phyloP scores from a whole-genome alignment of 2,113 vertebrate genomes.

The Pseudorectes ferrugineus region DNA sequence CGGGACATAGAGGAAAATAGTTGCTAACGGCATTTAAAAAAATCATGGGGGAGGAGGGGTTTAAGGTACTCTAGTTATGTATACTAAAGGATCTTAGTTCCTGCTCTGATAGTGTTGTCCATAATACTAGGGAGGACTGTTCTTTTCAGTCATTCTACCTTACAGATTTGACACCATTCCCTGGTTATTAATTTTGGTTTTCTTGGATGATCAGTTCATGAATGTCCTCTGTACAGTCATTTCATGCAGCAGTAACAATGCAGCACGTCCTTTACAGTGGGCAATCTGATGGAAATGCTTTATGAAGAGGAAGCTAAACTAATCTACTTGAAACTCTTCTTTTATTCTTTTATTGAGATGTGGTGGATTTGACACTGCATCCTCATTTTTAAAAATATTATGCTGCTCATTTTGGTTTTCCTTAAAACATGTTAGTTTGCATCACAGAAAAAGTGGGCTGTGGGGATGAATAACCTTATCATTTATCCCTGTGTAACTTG shows the following conservation, averaged over 20 bases:
- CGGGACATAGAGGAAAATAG: background rate
- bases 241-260: background rate
- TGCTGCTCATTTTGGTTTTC: background rate
- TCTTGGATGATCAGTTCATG: background rate
- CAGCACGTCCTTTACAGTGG: background rate
- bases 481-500: background rate
- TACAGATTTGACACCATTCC: background rate
- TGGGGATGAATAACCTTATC: background rate
- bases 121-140: background rate
- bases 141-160: background rate
- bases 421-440: background rate
- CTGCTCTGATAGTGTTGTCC: background rate
- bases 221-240: background rate
- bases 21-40: background rate
- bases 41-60: background rate
- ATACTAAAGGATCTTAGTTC: background rate
- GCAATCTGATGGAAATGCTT: background rate
- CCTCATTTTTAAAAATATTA: background rate
- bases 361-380: background rate
- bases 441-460: background rate
- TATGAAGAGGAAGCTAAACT: background rate
- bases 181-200: background rate
- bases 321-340: background rate
- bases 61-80: background rate
- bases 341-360: background rate